Evolutionary conservation across 92 coral and sea anemone species (phyloP).

Genomic region (Siderastrea radians): DNA sequence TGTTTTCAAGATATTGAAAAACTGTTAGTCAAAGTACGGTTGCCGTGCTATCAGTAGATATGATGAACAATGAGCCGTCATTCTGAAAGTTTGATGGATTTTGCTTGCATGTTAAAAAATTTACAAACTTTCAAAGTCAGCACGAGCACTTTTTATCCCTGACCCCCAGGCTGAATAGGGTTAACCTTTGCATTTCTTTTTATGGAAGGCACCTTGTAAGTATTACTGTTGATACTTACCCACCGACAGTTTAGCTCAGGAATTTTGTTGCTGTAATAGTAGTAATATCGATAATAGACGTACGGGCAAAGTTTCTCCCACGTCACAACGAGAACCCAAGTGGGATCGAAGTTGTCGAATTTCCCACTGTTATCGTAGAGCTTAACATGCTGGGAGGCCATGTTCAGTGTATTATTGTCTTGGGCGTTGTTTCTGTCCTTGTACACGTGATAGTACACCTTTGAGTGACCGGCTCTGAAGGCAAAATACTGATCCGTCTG

Average conservation of each 20-base stretch:
- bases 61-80: no score
- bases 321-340: constrained; percentile 63
- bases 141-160: no score
- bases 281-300: constrained; percentile 10
- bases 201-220: no score
- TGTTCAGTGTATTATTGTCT: not conserved
- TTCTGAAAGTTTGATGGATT: no score
- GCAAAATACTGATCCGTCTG: not conserved
- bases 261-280: not conserved
- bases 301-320: constrained; percentile 45
- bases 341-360: constrained; percentile 35
- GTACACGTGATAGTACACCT: constrained; percentile 43
- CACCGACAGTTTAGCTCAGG: not conserved
- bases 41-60: no score
- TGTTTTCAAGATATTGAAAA: no score
- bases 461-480: constrained; percentile 5
- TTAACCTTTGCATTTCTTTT: no score
- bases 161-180: no score
- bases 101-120: no score
- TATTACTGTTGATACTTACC: not conserved
- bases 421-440: not conserved
- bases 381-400: constrained; percentile 28
- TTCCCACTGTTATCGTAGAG: not conserved
- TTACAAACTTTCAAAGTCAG: no score
- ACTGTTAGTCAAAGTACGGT: no score